A percentile compares a stretch with the other conserved stretches of the same genome.
phyloP scores from a whole-genome alignment of 35 echinoderm and acorn worm species.

The Hemicentrotus pulcherrimus region DNA sequence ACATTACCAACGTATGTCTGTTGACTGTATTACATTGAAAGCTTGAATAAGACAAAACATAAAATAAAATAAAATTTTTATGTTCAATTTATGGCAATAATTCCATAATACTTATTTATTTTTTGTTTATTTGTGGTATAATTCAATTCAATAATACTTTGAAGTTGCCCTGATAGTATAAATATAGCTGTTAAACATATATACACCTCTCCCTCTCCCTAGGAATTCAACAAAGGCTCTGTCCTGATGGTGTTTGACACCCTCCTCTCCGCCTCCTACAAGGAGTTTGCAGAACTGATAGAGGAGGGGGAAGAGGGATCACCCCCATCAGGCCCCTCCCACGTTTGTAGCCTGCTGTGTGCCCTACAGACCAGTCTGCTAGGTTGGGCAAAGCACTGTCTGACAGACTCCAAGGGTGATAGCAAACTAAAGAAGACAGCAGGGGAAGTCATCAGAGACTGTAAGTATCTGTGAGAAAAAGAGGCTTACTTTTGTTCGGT shows the following conservation, averaged over 20 bases:
- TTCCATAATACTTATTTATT: too few species aligned
- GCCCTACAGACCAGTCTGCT: constrained; percentile 82
- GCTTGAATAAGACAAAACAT: too few species aligned
- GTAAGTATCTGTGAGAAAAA: constrained; percentile 57
- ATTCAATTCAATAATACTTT: too few species aligned
- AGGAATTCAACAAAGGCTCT: constrained; percentile 36
- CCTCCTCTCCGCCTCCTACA: constrained; percentile 71
- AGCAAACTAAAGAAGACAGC: constrained; percentile 54
- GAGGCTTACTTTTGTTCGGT: not conserved
- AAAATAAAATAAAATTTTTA: too few species aligned
- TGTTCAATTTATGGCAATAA: too few species aligned
- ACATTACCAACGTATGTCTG: too few species aligned
- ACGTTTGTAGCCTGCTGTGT: constrained; percentile 82
- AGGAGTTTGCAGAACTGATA: constrained; percentile 53
- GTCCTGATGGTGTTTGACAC: constrained; percentile 77
- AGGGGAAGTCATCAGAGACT: constrained; percentile 63
- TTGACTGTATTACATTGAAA: too few species aligned
- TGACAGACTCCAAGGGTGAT: constrained; percentile 50
- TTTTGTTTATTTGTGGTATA: too few species aligned
- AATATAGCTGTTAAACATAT: too few species aligned
- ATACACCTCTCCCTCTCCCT: not conserved
- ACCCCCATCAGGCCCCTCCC: constrained; percentile 45
- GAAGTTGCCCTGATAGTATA: too few species aligned
- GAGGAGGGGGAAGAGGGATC: not conserved
- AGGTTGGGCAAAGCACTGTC: constrained; percentile 76